Evolutionary conservation across 2,888 invertebrate genomes (phyloP).

Genomic region (Exephanes ischioxanthus): DNA sequence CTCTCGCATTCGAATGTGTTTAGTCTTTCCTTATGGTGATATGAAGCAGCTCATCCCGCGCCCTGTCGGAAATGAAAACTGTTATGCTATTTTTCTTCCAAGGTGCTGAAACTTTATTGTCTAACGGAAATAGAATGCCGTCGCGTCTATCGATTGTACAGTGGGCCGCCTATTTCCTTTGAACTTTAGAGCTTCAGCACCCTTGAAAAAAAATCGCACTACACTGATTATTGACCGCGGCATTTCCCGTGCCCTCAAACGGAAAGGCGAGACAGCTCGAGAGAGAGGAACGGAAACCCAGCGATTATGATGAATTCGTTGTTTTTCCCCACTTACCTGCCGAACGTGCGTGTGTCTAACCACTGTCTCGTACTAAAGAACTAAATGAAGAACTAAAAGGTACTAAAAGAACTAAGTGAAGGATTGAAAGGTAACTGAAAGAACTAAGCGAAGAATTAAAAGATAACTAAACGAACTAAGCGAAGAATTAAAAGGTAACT

Average conservation of each 20-base stretch:
- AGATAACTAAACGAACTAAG: no score
- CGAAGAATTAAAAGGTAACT: neutral
- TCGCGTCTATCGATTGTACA: neutral
- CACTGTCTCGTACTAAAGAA: neutral
- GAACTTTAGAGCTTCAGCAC: neutral
- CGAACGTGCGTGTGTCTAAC: neutral
- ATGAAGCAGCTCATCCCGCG: no score
- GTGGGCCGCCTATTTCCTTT: neutral
- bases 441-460: no score
- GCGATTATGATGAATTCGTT: slow-evolving; percentile 27
- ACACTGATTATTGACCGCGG: neutral
- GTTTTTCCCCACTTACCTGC: slow-evolving; percentile 22
- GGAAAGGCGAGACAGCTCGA: neutral
- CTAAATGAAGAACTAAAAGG: no score
- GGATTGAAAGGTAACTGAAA: neutral
- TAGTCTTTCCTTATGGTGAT: no score
- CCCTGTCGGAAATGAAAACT: no score
- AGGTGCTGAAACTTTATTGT: no score
- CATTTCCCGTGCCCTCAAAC: no score
- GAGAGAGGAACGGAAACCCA: neutral
- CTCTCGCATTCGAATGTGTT: no score
- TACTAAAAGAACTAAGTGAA: no score
- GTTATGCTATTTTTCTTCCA: no score
- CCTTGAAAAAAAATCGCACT: neutral
- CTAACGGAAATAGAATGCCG: neutral